Base-by-base conservation (phyloP, 2,888 invertebrate species). In the Apantesis nais region DNA sequence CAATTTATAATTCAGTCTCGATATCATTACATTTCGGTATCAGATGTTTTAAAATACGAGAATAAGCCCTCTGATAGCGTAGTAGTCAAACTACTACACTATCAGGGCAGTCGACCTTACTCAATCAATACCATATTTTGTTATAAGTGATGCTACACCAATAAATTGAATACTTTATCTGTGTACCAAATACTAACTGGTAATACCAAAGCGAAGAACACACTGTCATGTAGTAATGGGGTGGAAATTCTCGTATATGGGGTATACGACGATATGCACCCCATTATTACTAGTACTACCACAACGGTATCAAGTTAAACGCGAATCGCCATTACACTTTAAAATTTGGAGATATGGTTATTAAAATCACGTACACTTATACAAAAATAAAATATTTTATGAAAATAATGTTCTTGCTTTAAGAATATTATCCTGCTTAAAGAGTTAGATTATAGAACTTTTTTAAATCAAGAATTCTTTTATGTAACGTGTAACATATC, bases 151-250 rank as follows among this genome's bases (percentile, higher is more conserved):
- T 19, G 48, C 48, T 34, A 29, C 29, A 29, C 16, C 29, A 44
- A 29, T 29, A 63, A 63, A 63, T 48, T 48, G 1, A 19, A 22
- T 29, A 52, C 52, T 65, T 14, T 7, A 65, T n/a, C 34, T 1
- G n/a, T 65, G 34, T 48, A 65, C 48, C 7, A 52, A 52, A 48
- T 52, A 14, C 31, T 65, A 65, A 25, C 52, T 65, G 14, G 48
- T 48, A n/a, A 34, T 52, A 9, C 64, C 34, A n/a, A 2, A n/a
- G 14, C 9, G 19, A 48, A 44, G 52, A 52, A 7, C 65, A 31
- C 34, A n/a, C n/a, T 52, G 52, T 44, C 48, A 52, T n/a, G 34
- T 37, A 48, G 34, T 52, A n/a, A 65, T 52, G 65, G 48, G 34
- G 52, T 37, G 52, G 7, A 65, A 52, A 58, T 7, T 58, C 14